phyloP scores from a whole-genome alignment of 2,113 vertebrate species.

The Scatophagus argus region DNA sequence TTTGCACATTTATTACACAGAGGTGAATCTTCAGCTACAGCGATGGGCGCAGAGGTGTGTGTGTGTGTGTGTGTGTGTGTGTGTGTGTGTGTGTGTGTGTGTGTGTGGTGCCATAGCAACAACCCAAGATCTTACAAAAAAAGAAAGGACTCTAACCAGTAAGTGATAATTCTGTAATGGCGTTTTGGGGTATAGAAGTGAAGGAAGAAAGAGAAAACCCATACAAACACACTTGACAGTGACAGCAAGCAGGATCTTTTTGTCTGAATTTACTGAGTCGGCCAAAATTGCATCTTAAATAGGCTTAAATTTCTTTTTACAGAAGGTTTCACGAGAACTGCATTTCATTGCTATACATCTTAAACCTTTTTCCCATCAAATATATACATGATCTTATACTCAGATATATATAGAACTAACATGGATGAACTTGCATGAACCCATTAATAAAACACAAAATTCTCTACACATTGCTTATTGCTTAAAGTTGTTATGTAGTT shows the following conservation, averaged over 20 bases:
- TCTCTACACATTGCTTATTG: neutral
- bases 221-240: constrained; percentile 27
- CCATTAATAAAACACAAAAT: too few species aligned
- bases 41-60: too few species aligned
- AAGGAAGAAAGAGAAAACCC: constrained; percentile 26
- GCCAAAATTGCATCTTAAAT: constrained; percentile 23
- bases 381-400: neutral
- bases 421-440: too few species aligned
- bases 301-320: constrained; percentile 2
- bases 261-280: constrained; percentile 2
- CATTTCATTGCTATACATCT: neutral
- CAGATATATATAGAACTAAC: too few species aligned
- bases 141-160: constrained; percentile 53
- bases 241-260: constrained; percentile 30
- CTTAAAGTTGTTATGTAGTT: too few species aligned
- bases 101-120: constrained; percentile 64
- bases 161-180: constrained; percentile 53
- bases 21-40: constrained; percentile 23
- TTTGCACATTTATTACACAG: constrained; percentile 47
- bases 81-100: constrained; percentile 23
- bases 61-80: constrained; percentile 30
- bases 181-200: constrained; percentile 44
- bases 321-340: neutral
- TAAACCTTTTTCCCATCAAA: neutral
- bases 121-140: constrained; percentile 42